Base-by-base conservation (phyloP, 1,140 invertebrate genomes). In the Pentalonia nigronervosa region DNA sequence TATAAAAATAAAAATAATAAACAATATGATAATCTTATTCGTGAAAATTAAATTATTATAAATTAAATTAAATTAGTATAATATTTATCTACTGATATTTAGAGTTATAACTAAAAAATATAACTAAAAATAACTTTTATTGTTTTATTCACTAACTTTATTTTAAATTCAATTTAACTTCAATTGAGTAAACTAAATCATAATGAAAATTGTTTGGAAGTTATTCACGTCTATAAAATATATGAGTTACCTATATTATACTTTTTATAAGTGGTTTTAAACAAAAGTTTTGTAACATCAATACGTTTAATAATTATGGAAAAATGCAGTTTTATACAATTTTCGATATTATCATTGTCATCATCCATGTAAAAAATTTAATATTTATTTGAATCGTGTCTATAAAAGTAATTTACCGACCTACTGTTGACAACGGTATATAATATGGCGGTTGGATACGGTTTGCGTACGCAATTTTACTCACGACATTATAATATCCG, bases 401-500 rank as follows among this genome's bases (percentile, higher is more conserved):
- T 53, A 48, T 48, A 90, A 90, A 90, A 76, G 36, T 48, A 36
- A 47, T 36, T 30, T 14, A 23, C 50, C 50, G 50, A 53, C 50
- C 30, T 56, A 11, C 30, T 17, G 21, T 17, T 25, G 48, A 89
- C 90, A 90, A 36, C 34, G 34, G 8, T 21, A 23, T 90, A 41
- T 41, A 41, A 41, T 41, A 56, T 23, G 90, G 30, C 56, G 14
- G 36, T 90, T 67, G 36, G 53, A 91, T 67, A 47, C 60, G 45
- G 60, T 81, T 81, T 47, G 45, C 34, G 60, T 67, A 67, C 20
- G 90, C 9, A 91, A 91, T 81, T 45, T 47, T n/a, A 91, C 60
- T 91, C 90, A 81, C 45, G 90, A 91, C 90, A 81, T 91, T 48
- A 48, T 53, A 89, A 60, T 91, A 91, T 81, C 60, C 60, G 60